These are phyloP conservation scores for Diadegma fenestrale DNA, from an alignment of 2,888 invertebrate species.

Conservation along the genomic window DNA sequence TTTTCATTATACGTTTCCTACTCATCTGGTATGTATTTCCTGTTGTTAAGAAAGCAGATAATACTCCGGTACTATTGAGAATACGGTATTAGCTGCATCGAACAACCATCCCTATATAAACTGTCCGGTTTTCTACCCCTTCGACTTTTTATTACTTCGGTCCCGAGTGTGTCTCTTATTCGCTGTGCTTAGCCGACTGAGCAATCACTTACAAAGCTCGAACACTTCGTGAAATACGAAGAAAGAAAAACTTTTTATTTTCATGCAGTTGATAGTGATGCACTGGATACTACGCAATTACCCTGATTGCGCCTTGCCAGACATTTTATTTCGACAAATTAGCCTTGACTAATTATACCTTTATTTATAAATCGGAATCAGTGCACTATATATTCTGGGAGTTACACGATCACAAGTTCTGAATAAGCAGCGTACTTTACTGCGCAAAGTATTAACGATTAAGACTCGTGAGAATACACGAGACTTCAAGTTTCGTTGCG, in stretches of 20 bases:
- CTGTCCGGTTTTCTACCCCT: neutral
- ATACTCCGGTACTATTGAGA: neutral
- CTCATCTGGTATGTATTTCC: neutral
- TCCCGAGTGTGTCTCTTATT: constrained; percentile 23
- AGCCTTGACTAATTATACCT: neutral
- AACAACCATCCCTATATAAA: neutral
- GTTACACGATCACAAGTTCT: constrained; percentile 13
- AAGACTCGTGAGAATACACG: neutral
- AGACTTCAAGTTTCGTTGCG: neutral
- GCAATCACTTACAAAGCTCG: constrained; percentile 50
- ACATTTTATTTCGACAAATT: constrained; percentile 30
- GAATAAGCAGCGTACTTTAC: constrained; percentile 29
- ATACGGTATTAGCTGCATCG: neutral
- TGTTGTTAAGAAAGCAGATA: neutral
- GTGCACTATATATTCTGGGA: neutral
- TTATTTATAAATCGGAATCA: constrained; percentile 10
- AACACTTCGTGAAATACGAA: constrained; percentile 30
- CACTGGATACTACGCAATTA: constrained; percentile 46
- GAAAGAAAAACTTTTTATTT: constrained; percentile 17
- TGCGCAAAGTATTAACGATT: constrained; percentile 7
- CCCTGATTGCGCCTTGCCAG: constrained; percentile 40
- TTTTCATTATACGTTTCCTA: neutral
- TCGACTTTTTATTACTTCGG: constrained; percentile 41
- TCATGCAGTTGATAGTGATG: neutral
- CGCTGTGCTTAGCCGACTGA: neutral